A percentile compares a stretch with the other conserved stretches of the same genome.
These are phyloP conservation scores for Drosophila parabipectinata DNA, from an alignment of 1,140 invertebrate species.

Conservation along the genomic window DNA sequence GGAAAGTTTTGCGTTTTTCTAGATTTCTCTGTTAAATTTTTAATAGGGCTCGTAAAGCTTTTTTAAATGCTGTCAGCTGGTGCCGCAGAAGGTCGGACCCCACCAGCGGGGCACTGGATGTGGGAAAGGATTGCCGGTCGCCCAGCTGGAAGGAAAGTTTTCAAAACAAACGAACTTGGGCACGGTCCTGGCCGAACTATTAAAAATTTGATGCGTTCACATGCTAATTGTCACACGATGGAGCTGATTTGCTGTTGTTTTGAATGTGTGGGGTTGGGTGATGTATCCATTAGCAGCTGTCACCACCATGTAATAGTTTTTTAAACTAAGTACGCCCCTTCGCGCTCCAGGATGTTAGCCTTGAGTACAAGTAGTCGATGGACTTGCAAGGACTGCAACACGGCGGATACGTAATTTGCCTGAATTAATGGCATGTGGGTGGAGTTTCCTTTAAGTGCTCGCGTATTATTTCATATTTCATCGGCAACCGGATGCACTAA, in stretches of 20 bases:
- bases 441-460: constrained; percentile 33
- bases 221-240: constrained; percentile 62
- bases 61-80: constrained; percentile 43
- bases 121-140: constrained; percentile 36
- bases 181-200: constrained; percentile 27
- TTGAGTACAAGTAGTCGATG: constrained; percentile 3
- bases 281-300: constrained; percentile 47
- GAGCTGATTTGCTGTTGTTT: constrained; percentile 9
- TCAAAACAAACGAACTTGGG: constrained; percentile 46
- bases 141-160: constrained; percentile 47
- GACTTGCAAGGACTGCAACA: constrained; percentile 16
- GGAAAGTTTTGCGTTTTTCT: constrained; percentile 46
- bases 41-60: constrained; percentile 39
- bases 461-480: constrained; percentile 65
- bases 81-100: constrained; percentile 30
- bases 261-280: not conserved
- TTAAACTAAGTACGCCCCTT: constrained; percentile 18
- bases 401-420: constrained; percentile 19
- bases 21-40: constrained; percentile 42
- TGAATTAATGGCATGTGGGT: constrained; percentile 11
- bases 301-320: constrained; percentile 21
- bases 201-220: constrained; percentile 63
- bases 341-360: constrained; percentile 12
- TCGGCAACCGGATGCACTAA: constrained; percentile 56
- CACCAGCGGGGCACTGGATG: constrained; percentile 6